phyloP scores from a whole-genome alignment of 2,113 vertebrate species.

The Burhinus oedicnemus region DNA sequence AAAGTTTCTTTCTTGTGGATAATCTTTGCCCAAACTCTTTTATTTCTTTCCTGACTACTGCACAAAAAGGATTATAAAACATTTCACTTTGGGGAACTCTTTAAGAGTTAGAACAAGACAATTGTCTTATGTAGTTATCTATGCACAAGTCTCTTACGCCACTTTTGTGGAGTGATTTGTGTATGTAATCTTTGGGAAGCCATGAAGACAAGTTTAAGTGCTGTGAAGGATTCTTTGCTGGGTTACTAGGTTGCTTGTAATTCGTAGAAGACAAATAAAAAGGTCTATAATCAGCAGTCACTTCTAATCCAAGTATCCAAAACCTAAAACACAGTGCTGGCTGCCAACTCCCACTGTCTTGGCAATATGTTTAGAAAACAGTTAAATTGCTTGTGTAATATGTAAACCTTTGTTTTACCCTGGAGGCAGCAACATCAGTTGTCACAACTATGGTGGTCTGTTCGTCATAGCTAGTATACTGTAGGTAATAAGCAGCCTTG shows the following conservation, averaged over 20 bases:
- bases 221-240: conserved; percentile 87
- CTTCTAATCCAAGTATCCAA: conserved; percentile 86
- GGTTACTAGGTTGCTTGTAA: conserved; percentile 93
- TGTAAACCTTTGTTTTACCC: conserved; percentile 97
- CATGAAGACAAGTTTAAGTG: conserved; percentile 89
- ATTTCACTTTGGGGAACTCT: conserved; percentile 84
- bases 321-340: conserved; percentile 84
- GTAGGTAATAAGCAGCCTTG: conserved; percentile 87
- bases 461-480: conserved; percentile 81
- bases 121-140: conserved; percentile 85
- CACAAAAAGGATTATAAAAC: conserved; percentile 93
- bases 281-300: conserved; percentile 89
- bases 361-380: conserved; percentile 99
- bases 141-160: conserved; percentile 79
- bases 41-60: conserved; percentile 82
- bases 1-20: conserved; percentile 79
- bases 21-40: conserved; percentile 83
- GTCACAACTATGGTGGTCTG: conserved; percentile 96
- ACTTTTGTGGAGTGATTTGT: conserved; percentile 94
- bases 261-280: conserved; percentile 90
- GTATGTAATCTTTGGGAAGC: conserved; percentile 91
- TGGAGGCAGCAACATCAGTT: conserved; percentile 89
- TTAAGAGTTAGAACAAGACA: conserved; percentile 81
- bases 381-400: conserved; percentile 98
- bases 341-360: conserved; percentile 97